Evolutionary conservation across 2,113 vertebrate genomes (phyloP).

Genomic region (Syrrhaptes paradoxus): DNA sequence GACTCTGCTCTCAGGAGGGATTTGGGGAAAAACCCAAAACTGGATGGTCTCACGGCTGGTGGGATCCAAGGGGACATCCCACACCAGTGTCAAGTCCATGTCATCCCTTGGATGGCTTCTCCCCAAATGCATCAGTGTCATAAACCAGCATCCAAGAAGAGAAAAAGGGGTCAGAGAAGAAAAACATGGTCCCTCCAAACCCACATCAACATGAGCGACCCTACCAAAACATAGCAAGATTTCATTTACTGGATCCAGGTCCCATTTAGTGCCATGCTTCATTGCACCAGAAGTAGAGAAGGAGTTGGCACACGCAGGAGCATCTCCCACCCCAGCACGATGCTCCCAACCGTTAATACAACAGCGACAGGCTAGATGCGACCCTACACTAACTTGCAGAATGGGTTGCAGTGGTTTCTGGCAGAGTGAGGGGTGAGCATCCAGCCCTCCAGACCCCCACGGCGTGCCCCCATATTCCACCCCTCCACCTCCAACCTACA

Average conservation of each 20-base stretch:
- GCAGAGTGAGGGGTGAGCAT: neutral
- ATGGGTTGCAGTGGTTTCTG: neutral
- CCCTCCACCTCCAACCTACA: neutral
- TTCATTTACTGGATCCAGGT: neutral
- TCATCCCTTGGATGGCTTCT: neutral
- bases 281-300: neutral
- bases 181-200: neutral
- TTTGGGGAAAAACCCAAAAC: neutral
- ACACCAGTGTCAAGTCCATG: neutral
- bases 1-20: neutral
- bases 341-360: neutral
- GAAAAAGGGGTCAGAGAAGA: neutral
- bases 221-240: neutral
- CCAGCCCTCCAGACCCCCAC: neutral
- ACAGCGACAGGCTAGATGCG: rapidly evolving
- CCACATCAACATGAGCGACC: neutral
- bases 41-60: neutral
- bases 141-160: neutral
- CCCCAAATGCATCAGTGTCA: neutral
- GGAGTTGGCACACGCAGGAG: neutral
- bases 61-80: neutral
- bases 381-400: rapidly evolving
- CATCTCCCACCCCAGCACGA: neutral
- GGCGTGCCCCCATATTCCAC: rapidly evolving
- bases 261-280: neutral